Base-by-base conservation (phyloP, 2,888 invertebrate species). In the Watsonalla cultraria region DNA sequence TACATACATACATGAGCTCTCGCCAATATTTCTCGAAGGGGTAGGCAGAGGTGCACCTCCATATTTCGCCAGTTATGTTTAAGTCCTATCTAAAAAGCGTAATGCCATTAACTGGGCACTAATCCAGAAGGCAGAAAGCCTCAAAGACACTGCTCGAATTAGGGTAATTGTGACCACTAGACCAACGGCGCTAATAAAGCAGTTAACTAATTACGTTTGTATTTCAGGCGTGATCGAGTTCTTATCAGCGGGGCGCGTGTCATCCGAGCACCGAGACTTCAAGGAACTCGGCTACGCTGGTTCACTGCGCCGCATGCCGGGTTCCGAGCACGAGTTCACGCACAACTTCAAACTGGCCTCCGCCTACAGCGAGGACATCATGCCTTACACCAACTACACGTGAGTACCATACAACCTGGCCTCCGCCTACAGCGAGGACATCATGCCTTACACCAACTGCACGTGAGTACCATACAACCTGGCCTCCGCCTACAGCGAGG, bases 301-400 rank as follows among this genome's bases (percentile, higher is more conserved):
- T 55, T 96, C 97, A 78, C 93, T 99, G 77, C 96, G 97, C 77
- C 96, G 98, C 85, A 94, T 98, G 87, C 94, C 96, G 64, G 94
- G 95, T 84, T 95, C 96, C 82, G 96, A 96, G 77, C 96, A 97
- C 89, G 97, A 97, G 92, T 97, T 98, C 90, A 96, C 96, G 82
- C 99, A 99, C 94, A 96, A 97, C 90, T 98, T 99, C 90, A 96
- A 97, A 78, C 93, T 99, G 66, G 96, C 97, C 58, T 97, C 97
- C 60, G 98, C 99, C 55, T 99, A 99, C 90, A 96, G 96, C 82
- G 96, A 96, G 80, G 96, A 97, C 78, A 96, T 98, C 74, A 98
- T 99, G 97, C 97, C 98, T 61, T 98, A 97, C 84, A 99, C 99
- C 62, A 99, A 99, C 89, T 99, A 98, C 87, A 99, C 99, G 96